phyloP scores from a whole-genome alignment of 2,113 vertebrate species.

The Neodontobutis hainanensis region DNA sequence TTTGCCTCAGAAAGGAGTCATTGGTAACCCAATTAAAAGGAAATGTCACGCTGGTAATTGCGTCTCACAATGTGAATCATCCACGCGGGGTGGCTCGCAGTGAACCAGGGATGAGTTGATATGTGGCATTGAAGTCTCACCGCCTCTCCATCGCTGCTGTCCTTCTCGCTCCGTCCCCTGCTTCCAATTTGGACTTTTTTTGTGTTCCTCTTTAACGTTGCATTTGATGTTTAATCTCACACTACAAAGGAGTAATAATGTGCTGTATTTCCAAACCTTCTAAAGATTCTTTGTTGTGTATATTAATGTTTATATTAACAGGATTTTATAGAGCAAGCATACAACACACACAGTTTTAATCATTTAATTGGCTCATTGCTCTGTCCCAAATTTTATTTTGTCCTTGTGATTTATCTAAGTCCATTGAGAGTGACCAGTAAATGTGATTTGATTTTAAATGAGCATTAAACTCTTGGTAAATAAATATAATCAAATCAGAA shows the following conservation, averaged over 20 bases:
- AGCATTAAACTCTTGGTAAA: conserved; percentile 44
- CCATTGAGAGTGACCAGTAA: conserved; percentile 31
- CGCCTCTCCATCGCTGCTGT: conserved; percentile 16
- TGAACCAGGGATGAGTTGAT: conserved; percentile 38
- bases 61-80: conserved; percentile 71
- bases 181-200: not conserved
- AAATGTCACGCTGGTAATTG: conserved; percentile 83
- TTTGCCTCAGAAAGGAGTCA: conserved; percentile 77
- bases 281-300: not conserved
- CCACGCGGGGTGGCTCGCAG: conserved; percentile 30
- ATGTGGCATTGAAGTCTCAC: conserved; percentile 63
- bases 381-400: conserved; percentile 14
- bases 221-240: conserved; percentile 8
- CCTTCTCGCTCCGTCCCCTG: conserved; percentile 15
- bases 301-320: not conserved
- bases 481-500: conserved; percentile 29
- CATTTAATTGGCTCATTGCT: conserved; percentile 9
- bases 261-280: not conserved
- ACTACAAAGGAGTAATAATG: not conserved
- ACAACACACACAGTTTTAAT: not conserved
- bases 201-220: conserved; percentile 1
- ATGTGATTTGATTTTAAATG: conserved; percentile 48
- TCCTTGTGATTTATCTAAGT: conserved; percentile 34
- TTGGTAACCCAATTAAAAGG: conserved; percentile 80
- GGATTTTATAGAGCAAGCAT: not conserved